Percentiles rank a stretch among this genome's conserved stretches.
phyloP scores from a whole-genome alignment of 2,797 vertebrate genomes.

The Micrastur ruficollis region DNA sequence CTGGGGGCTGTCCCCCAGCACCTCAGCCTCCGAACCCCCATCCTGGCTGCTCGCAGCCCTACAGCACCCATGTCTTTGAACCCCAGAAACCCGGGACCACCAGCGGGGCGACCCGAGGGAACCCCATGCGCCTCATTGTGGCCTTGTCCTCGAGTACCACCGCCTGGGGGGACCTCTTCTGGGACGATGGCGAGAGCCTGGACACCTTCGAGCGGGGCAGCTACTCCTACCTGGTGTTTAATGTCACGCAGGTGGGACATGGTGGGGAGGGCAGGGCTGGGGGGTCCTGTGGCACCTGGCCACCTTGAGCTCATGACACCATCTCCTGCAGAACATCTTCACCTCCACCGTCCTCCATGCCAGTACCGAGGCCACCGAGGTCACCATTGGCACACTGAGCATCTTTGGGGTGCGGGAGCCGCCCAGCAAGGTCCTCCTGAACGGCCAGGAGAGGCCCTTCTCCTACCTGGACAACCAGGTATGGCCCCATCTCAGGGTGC shows the following conservation, averaged over 20 bases:
- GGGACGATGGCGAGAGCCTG: slow-evolving; percentile 85
- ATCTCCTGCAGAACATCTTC: slow-evolving; percentile 75
- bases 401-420: slow-evolving; percentile 80
- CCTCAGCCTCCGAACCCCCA: neutral
- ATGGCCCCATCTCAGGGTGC: neutral
- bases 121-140: slow-evolving; percentile 79
- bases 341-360: slow-evolving; percentile 80
- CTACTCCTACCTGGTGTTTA: slow-evolving; percentile 83
- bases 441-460: slow-evolving; percentile 79
- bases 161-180: slow-evolving; percentile 85
- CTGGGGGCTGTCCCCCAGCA: neutral
- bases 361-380: slow-evolving; percentile 71
- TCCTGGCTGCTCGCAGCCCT: neutral
- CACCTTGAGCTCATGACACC: neutral
- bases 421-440: slow-evolving; percentile 79
- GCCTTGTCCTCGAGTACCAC: slow-evolving; percentile 73
- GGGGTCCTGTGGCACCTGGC: fast-evolving
- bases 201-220: slow-evolving; percentile 79
- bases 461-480: slow-evolving; percentile 82
- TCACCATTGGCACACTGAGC: slow-evolving; percentile 74
- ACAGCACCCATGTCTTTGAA: neutral
- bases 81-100: slow-evolving; percentile 79
- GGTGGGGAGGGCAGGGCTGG: neutral
- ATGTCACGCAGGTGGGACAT: slow-evolving; percentile 72
- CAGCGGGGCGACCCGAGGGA: slow-evolving; percentile 74